Base-by-base conservation (phyloP, 2,888 invertebrate genomes). In the Hyles lineata region DNA sequence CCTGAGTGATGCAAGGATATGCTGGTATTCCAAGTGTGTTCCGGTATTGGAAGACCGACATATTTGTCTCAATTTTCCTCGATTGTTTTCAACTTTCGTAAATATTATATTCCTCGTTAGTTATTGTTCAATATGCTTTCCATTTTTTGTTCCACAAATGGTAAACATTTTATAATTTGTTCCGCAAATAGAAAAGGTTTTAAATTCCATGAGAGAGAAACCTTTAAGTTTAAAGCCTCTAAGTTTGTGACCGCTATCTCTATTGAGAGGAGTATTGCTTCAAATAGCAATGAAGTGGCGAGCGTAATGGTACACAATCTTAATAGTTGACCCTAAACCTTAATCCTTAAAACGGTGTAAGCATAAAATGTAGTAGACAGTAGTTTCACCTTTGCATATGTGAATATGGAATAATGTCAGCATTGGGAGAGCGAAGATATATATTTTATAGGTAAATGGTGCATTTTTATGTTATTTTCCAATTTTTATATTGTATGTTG, bases 251-350 rank as follows among this genome's bases (percentile, higher is more conserved):
- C 35, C 6, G n/a, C 5, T n/a, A 11, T 62, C 60, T 6, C 17
- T 35, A 32, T 8, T 32, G n/a, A 62, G 29, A 35, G 8, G 62
- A n/a, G n/a, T 35, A n/a, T 35, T 32, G 21, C 62, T 62, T 21
- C n/a, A 35, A 62, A n/a, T 32, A n/a, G 35, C n/a, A 35, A 35
- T 62, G 61, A 61, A 61, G 11, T 62, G 32, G 62, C 35, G n/a
- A 0, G 35, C 35, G n/a, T 35, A 62, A 35, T 35, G 35, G 62
- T n/a, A 11, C 5, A 35, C 19, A 62, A 62, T 35, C 62, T 62
- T 62, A 8, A n/a, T 25, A 5, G 11, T 35, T 2, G 35, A 19
- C 17, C 25, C 61, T 21, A n/a, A 62, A 62, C 32, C 35, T 29
- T 62, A 35, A 62, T 35, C 35, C 62, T n/a, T 62, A 32, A 11